Conservation (phyloP, 2,113 vertebrate species). For the Gallinago jamesoni region DNA sequence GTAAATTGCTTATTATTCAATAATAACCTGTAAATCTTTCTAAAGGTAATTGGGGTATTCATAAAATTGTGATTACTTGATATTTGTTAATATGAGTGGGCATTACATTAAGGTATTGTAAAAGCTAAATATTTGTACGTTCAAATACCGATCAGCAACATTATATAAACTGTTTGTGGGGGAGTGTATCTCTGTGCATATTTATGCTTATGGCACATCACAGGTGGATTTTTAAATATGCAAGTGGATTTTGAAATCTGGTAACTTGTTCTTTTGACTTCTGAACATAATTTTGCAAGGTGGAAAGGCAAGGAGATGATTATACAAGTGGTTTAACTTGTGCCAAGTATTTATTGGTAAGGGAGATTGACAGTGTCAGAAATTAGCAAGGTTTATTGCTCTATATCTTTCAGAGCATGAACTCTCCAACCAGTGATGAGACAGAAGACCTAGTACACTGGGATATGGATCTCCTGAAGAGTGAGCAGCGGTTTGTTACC, state of each 20-base stretch:
- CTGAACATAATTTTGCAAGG: neutral
- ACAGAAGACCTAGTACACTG: neutral
- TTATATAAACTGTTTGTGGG: neutral
- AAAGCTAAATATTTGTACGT: neutral
- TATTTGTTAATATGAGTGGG: neutral
- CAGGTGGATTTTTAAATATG: neutral
- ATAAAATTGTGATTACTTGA: neutral
- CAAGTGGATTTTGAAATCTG: neutral
- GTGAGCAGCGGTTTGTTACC: neutral
- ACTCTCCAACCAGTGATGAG: accelerated
- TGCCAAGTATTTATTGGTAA: neutral
- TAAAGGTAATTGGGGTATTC: neutral
- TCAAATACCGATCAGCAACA: neutral
- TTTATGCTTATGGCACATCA: neutral
- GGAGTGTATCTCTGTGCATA: neutral
- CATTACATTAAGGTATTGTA: neutral
- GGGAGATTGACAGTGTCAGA: too few species aligned
- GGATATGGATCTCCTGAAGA: neutral
- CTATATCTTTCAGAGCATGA: neutral
- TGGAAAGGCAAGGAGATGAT: neutral
- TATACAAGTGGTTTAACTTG: neutral
- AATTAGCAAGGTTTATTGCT: neutral
- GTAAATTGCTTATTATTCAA: neutral
- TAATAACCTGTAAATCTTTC: neutral
- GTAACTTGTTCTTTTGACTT: neutral